Conservation (phyloP, 2,113 vertebrate genomes). For the Burhinus oedicnemus region DNA sequence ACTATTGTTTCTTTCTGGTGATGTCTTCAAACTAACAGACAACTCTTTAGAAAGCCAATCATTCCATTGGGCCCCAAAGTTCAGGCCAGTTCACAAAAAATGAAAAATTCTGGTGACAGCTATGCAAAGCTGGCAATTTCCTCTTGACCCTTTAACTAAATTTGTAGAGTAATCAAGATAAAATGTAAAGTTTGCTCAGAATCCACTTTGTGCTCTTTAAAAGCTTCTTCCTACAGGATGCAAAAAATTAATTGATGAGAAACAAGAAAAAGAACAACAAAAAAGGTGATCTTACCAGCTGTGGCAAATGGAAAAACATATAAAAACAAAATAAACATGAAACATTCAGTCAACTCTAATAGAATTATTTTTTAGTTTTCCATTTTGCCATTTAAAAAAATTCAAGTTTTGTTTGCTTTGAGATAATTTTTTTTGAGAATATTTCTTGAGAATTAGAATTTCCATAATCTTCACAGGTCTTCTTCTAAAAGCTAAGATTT, state of each 20-base stretch:
- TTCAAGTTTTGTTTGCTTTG: background rate
- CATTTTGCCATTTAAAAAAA: background rate
- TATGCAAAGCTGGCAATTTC: background rate
- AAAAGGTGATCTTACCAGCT: background rate
- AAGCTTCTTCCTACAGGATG: background rate
- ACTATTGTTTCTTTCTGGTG: background rate
- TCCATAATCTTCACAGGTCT: background rate
- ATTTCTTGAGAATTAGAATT: background rate
- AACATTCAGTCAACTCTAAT: background rate
- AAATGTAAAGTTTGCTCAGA: background rate
- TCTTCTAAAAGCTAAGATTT: background rate
- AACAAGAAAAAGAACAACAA: background rate
- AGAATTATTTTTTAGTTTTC: background rate
- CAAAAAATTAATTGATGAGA: background rate
- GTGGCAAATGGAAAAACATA: background rate
- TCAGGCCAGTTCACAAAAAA: background rate
- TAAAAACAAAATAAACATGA: background rate
- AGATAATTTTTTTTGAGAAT: background rate
- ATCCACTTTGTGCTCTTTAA: background rate
- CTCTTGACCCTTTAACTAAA: background rate
- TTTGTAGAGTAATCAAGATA: background rate
- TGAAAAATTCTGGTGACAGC: background rate
- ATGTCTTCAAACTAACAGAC: background rate
- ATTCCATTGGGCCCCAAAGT: background rate
- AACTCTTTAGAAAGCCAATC: background rate